Evolutionary conservation across 2,113 vertebrate genomes (phyloP), one percentile per base, ranked within the genome.

Genomic region (Gadus chalcogrammus): DNA sequence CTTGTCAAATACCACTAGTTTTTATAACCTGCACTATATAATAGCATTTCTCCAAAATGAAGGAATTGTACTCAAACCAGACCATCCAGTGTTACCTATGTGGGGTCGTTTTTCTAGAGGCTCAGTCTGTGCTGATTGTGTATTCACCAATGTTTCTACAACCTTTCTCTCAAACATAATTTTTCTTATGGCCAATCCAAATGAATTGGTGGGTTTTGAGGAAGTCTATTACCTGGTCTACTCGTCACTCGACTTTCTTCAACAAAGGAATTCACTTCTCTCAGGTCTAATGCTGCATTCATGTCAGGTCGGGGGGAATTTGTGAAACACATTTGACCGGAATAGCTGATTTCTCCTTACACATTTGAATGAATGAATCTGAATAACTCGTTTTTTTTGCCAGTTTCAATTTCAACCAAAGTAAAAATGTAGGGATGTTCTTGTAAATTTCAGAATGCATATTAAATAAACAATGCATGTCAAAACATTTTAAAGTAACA

Each of bases 251-350:
- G 42, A 48, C 42, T 48, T 48, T 12, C 42, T 48, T 48, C 42
- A 48, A 48, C 42, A 48, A 48, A 11, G 8, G 12, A 48, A 48
- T 13, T 48, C 9, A 48, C 56, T 73, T 72, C 72, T 84, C 84
- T 84, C 75, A 82, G 81, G 79, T 84, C 82, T 67, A 77, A 77
- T 76, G 78, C 76, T 86, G 81, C 82, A 79, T 88, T 81, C 74
- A 78, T 76, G 62, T 80, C 82, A 79, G 12, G 64, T 61, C 70
- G 63, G 58, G 48, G n/a, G 15, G 3, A 2, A 3, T 11, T 48
- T 48, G 42, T 48, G 42, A 48, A 48, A 13, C 42, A 13, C 15
- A 48, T 9, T 58, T 17, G n/a, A 58, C n/a, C 9, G 3, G 69
- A 53, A 69, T 5, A 5, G 59, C 38, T 55, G 11, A 18, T 70